A percentile compares a stretch with the other conserved stretches of the same genome.
phyloP scores from a whole-genome alignment of 2,113 vertebrate species.

The Lamprotornis superbus region DNA sequence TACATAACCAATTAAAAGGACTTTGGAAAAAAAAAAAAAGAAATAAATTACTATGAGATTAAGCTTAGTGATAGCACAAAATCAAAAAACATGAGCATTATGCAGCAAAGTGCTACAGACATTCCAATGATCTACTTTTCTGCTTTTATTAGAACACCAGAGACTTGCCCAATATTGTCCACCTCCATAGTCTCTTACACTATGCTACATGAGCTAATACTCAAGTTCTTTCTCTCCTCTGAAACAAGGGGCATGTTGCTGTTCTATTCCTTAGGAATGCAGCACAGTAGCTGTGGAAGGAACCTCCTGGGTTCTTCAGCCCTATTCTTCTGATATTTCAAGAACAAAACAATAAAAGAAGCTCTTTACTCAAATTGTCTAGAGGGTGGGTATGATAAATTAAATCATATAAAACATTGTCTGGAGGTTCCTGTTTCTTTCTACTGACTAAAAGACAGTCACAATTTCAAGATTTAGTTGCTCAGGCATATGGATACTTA shows the following conservation, averaged over 20 bases:
- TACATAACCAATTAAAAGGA: background rate
- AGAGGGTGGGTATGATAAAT: background rate
- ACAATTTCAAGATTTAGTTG: background rate
- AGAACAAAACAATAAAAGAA: background rate
- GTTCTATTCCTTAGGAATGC: background rate
- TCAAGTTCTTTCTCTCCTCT: background rate
- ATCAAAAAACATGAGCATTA: background rate
- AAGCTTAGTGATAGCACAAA: background rate
- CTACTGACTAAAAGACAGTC: background rate
- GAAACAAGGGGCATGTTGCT: background rate
- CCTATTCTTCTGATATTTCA: background rate
- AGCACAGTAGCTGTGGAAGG: background rate
- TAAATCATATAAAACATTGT: background rate
- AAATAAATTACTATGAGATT: background rate
- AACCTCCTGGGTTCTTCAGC: background rate
- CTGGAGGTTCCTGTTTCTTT: background rate
- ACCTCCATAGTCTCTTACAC: background rate
- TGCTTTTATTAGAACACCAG: background rate
- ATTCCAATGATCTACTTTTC: background rate
- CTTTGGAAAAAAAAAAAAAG: background rate
- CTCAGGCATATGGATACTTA: background rate
- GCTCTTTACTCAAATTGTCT: background rate
- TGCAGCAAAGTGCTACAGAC: background rate
- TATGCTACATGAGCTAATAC: background rate
- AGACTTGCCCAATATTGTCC: background rate